Evolutionary conservation across 2,113 vertebrate species (phyloP).

Genomic region (Alces alces): DNA sequence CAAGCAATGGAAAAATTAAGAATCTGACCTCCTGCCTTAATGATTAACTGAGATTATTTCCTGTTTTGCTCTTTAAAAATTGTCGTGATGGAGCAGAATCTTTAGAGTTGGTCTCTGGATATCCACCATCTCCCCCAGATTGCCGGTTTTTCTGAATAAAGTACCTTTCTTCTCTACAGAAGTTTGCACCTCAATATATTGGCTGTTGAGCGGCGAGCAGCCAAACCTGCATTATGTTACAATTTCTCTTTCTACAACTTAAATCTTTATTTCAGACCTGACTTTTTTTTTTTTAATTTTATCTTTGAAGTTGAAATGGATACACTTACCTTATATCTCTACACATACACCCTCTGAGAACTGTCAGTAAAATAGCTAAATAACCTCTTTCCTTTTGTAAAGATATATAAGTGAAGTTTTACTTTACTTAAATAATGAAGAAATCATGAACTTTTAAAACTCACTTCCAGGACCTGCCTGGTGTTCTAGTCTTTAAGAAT

Average conservation of each 20-base stretch:
- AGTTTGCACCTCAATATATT: not conserved
- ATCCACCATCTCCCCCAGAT: not conserved
- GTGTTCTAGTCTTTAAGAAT: not conserved
- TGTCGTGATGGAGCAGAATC: not conserved
- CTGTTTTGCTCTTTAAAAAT: not conserved
- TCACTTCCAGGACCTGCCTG: not conserved
- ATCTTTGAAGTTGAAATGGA: not conserved
- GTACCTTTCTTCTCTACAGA: not conserved
- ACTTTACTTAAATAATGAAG: not conserved
- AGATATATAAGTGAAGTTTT: not conserved
- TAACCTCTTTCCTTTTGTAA: not conserved
- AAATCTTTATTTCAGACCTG: not conserved
- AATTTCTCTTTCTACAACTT: not conserved
- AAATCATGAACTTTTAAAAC: not conserved
- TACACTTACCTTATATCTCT: not conserved
- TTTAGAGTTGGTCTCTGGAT: not conserved
- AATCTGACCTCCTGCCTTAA: not conserved
- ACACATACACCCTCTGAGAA: not conserved
- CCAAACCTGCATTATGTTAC: rapidly evolving
- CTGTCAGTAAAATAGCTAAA: not conserved
- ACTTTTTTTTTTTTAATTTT: not conserved
- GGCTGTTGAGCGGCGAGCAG: not conserved
- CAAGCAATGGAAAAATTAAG: not conserved
- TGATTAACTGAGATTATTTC: not conserved
- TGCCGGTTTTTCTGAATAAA: not conserved